Evolutionary conservation across 2,113 vertebrate genomes (phyloP), one percentile per base, ranked within the genome.

Genomic region (Athene cunicularia): DNA sequence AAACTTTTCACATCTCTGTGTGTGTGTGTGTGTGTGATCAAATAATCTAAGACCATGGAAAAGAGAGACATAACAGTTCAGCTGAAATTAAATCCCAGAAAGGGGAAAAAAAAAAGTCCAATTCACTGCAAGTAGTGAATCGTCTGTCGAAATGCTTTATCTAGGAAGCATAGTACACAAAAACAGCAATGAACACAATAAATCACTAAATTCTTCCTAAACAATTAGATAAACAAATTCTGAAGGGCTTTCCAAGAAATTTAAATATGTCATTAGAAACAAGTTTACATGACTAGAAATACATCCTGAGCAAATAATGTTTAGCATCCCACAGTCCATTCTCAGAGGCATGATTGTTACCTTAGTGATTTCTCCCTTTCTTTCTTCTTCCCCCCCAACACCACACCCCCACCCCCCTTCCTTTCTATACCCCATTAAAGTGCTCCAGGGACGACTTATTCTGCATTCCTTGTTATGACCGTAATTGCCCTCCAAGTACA

Each of bases 401-500:
- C 37, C 14, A 14, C 22, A 37, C 7, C 5, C 5, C 8, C 4
- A 2, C 1, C 5, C 1, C 12, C 39, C 30, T 97, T 96, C 97
- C 97, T 98, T 97, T 96, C 98, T 95, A 97, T 85, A 98, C 97
- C 97, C 98, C 98, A 98, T 98, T 97, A 98, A 97, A 97, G 97
- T 97, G 96, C 98, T 96, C 96, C 92, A 94, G 98, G 98, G 98
- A 99, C 98, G 98, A 98, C 98, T 98, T 98, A 98, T 88, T 95
- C 97, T 95, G 97, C 97, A 97, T 98, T 98, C 98, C 98, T 97
- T 97, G 97, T 98, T 98, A 98, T 97, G 98, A 96, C 97, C 97
- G 90, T 98, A 99, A 99, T 93, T 99, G 98, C 98, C 98, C 98
- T 98, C 98, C 97, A 98, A 98, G 98, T 98, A 98, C 98, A 97